Conservation (phyloP, 2,797 vertebrate genomes). For the Poecilia wingei region DNA sequence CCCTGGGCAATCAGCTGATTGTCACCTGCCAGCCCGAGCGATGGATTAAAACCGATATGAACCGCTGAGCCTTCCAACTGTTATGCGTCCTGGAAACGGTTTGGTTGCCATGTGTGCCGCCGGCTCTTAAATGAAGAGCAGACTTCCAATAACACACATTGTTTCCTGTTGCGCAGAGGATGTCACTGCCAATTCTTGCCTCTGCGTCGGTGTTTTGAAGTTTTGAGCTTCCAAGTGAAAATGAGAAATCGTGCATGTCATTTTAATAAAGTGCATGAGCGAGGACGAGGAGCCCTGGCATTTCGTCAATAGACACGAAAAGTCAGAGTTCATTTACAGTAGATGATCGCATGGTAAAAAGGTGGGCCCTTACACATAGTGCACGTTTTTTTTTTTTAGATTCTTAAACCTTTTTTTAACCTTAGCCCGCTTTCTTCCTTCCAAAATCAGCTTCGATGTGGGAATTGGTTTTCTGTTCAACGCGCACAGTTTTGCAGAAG, state of each 20-base stretch:
- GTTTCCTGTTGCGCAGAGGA: conserved; percentile 65
- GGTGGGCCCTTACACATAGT: neutral
- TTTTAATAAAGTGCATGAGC: neutral
- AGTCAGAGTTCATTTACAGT: neutral
- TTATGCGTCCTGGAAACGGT: neutral
- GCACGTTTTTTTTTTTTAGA: neutral
- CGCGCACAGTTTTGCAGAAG: neutral
- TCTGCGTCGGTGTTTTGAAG: conserved; percentile 16
- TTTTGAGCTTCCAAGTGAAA: conserved; percentile 16
- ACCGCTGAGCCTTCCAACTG: neutral
- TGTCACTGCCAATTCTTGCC: conserved; percentile 23
- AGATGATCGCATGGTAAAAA: neutral
- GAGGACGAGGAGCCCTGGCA: neutral
- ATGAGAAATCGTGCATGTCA: neutral
- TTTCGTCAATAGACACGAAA: neutral
- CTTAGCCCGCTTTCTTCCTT: too few relatives aligned
- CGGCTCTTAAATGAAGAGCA: conserved; percentile 22
- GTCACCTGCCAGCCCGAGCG: conserved; percentile 35
- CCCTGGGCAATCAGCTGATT: conserved; percentile 52
- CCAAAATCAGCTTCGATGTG: neutral
- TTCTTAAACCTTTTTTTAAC: too few relatives aligned
- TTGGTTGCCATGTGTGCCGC: neutral
- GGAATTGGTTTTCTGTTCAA: neutral
- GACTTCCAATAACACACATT: conserved; percentile 29
- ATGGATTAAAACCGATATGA: conserved; percentile 25